Evolutionary conservation across 2,888 invertebrate genomes (phyloP), one percentile per base, ranked within the genome.

Genomic region (Amiota minor): DNA sequence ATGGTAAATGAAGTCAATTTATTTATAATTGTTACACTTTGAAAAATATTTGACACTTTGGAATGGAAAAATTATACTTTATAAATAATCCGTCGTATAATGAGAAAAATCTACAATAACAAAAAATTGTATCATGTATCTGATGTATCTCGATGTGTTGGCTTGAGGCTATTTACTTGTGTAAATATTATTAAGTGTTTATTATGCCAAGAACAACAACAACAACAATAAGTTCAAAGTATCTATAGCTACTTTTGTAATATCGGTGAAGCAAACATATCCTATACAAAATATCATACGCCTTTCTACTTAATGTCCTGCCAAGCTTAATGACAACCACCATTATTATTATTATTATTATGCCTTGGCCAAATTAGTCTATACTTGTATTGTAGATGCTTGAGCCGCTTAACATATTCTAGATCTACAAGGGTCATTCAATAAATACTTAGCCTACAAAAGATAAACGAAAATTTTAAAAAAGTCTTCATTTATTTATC

Each of bases 321-420:
- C 20, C 20, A 53, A 14, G 8, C 16, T 20, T 68, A 23, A 49
- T 68, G 67, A 20, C 53, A 23, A 53, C 50, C 45, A 16, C 64
- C 18, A 61, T 61, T 61, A 18, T 23, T 61, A 35, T 35, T 12
- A 61, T 61, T 61, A 18, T 23, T 61, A 35, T 35, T 12, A 53
- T 53, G 53, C n/a, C 46, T 46, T 64, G 23, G 11, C 9, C 65
- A 47, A 74, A 74, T 72, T 73, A 67, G 74, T 74, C 75, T 62
- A 16, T 18, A 18, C 59, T n/a, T 18, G 59, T 16, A 18, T 18
- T 3, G 16, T 10, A 9, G 16, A 9, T 18, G 18, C 1, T 20
- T 8, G 18, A 9, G 18, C 18, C 23, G 18, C 59, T 53, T 35
- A 46, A 53, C 67, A 35, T 68, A 35, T 35, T 35, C n/a, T n/a